Evolutionary conservation across 2,113 vertebrate genomes (phyloP).

Genomic region (Bungarus multicinctus): DNA sequence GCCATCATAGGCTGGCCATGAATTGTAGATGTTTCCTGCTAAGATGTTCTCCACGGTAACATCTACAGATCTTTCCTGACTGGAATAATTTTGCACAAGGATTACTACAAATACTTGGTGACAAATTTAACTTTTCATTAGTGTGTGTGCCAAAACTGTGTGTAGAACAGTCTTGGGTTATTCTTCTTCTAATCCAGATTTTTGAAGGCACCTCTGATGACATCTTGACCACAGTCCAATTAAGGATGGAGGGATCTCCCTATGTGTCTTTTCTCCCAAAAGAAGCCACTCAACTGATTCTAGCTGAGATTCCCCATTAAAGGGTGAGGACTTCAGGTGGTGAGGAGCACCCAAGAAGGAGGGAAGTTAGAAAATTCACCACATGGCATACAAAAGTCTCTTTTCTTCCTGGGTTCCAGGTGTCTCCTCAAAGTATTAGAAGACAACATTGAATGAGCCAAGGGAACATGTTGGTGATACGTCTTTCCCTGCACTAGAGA

Average conservation of each 20-base stretch:
- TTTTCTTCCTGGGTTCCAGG: not conserved
- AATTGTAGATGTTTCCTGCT: no score
- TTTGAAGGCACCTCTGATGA: not conserved
- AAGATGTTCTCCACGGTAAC: no score
- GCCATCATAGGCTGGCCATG: not conserved
- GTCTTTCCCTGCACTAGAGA: not conserved
- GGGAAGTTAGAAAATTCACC: not conserved
- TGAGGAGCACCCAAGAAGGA: not conserved
- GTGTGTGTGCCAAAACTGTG: no score
- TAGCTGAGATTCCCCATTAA: not conserved
- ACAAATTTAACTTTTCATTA: not conserved
- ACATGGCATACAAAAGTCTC: not conserved
- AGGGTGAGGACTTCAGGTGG: not conserved
- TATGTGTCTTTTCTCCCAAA: not conserved
- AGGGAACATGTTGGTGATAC: not conserved
- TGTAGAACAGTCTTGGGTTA: no score
- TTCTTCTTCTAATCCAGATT: not conserved
- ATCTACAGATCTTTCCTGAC: not conserved
- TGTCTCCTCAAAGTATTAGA: not conserved
- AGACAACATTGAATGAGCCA: not conserved
- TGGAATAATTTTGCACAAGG: not conserved
- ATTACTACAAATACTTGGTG: not conserved
- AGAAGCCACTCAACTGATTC: not conserved
- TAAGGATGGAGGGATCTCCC: not conserved
- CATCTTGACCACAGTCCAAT: not conserved